Evolutionary conservation across 1,140 invertebrate species (phyloP), one percentile per base, ranked within the genome.

Genomic region (Berghia stephanieae): DNA sequence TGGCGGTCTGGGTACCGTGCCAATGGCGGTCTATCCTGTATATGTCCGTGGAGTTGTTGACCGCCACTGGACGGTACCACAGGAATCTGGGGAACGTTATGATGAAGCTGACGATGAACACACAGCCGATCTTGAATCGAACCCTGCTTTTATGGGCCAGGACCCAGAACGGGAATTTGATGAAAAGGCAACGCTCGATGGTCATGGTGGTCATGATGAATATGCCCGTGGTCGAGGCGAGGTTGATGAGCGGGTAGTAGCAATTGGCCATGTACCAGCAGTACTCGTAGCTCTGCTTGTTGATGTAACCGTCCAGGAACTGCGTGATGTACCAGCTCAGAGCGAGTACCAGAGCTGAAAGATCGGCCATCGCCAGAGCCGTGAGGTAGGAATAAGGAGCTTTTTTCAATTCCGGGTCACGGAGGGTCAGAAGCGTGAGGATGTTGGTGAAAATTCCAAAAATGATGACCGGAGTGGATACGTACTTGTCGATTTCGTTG

Each of bases 371-470:
- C 2, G 74, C 55, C 27, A 76, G 38, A 2, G 36, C 57, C 10
- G 18, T 49, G 1, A 76, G 44, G 42, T 76, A 38, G 3, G 52
- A 34, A 63, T 66, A 76, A 1, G 74, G 74, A n/a, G 74, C 67
- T n/a, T 67, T 27, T 16, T 76, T 68, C 24, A 76, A 43, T 24
- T 36, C 18, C 2, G 57, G 57, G 3, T 57, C 36, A 1, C 43
- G 57, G 2, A 76, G 63, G 21, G 74, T 76, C 2, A 76, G 42
- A 5, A 76, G 60, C 3, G 63, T 66, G 1, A 76, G 74, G 24
- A 76, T 38, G 31, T 76, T 76, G 44, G 5, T 67, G 21, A 76
- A 13, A 31, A 76, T 76, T 27, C 74, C 74, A 34, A 76, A 76
- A 3, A 68, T 27, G 2, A 76, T 60, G 21, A 76, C 2, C 6